phyloP scores from a whole-genome alignment of 2,113 vertebrate genomes.

The Sisor rabdophorus region DNA sequence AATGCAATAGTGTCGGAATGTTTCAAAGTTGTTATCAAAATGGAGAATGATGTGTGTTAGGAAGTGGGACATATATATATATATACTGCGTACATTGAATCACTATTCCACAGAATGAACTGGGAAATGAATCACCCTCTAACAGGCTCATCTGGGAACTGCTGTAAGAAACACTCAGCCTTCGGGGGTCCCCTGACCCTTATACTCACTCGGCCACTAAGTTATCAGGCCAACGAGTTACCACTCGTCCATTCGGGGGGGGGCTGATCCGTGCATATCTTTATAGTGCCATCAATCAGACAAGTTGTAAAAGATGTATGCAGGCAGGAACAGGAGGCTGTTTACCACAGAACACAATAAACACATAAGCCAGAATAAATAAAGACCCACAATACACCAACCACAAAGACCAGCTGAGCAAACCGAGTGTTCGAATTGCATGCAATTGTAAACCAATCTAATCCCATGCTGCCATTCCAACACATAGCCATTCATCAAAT shows the following conservation, averaged over 20 bases:
- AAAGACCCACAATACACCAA: slow-evolving; percentile 11
- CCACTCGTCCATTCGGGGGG: background rate
- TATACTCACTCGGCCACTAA: background rate
- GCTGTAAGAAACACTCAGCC: too few relatives aligned
- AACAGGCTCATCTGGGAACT: background rate
- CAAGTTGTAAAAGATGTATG: too few relatives aligned
- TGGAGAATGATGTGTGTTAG: too few relatives aligned
- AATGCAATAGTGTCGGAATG: too few relatives aligned
- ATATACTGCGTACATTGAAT: background rate
- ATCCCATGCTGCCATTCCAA: slow-evolving; percentile 20
- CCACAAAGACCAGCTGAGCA: slow-evolving; percentile 23
- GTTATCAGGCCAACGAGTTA: background rate
- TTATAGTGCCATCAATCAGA: background rate
- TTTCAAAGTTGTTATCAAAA: too few relatives aligned
- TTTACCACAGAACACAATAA: background rate
- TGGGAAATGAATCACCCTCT: background rate
- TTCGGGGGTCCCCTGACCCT: too few relatives aligned
- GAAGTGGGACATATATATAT: too few relatives aligned
- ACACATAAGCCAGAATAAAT: background rate
- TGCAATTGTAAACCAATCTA: slow-evolving; percentile 1
- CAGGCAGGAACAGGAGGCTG: background rate
- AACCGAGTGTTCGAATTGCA: slow-evolving; percentile 5
- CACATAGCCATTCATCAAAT: slow-evolving; percentile 25
- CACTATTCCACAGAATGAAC: background rate
- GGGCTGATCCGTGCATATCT: background rate